Evolutionary conservation across 2,888 invertebrate species (phyloP), one percentile per base, ranked within the genome.

Genomic region (Athalia circularis): DNA sequence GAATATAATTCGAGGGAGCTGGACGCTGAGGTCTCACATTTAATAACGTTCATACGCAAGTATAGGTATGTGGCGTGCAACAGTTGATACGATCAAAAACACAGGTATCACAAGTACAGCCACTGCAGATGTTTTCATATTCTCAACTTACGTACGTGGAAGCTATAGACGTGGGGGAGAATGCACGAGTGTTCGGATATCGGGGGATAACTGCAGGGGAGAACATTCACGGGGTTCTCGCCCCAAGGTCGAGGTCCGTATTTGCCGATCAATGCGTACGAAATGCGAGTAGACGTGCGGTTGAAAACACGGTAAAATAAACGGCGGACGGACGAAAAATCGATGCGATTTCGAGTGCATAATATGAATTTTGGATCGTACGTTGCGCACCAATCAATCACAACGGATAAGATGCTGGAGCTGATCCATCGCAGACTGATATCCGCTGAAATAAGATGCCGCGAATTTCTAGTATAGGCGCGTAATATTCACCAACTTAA

Each of bases 201-300:
- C 11, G 2, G 29, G 2, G 1, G 29, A 29, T 29, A 29, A 29
- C 29, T 29, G 54, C 9, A 54, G 62, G 62, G 13, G 13, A 62
- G 8, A 15, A 54, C 54, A n/a, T 54, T 11, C 13, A 72, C 59
- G 57, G 45, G 59, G 72, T 45, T 57, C n/a, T 72, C 72, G 57
- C 47, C 72, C 54, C 72, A 72, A 72, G 72, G 72, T 72, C 72
- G 72, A 72, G 72, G 72, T 72, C 72, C 72, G 72, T 47, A 47
- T 59, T 72, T 1, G 59, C 4, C 45, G 72, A 72, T 72, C 72
- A 59, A 72, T 72, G 59, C 57, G 47, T 47, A 57, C 47, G 57
- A 45, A 72, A 47, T 59, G 59, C 72, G 59, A 52, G 7, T 43
- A 8, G 4, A 4, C 15, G 13, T 72, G 59, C 59, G 72, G 29